Conservation (phyloP, 2,797 vertebrate genomes). For the Trichosurus vulpecula region DNA sequence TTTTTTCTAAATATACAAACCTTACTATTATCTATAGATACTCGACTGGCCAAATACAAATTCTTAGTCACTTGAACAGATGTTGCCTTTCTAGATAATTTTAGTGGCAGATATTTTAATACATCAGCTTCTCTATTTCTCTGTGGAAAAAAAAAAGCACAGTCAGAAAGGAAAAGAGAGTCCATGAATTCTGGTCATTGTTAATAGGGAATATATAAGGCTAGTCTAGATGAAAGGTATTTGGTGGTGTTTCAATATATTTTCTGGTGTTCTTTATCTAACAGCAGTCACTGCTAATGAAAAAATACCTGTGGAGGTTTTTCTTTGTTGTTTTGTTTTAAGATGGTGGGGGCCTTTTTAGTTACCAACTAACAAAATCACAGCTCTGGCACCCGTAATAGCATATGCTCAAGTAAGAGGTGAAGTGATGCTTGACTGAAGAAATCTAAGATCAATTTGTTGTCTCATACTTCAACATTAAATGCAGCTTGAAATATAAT, state of each 20-base stretch:
- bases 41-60: conserved; percentile 25
- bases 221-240: not conserved
- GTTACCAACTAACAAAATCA: conserved; percentile 9
- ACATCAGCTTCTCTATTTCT: not conserved
- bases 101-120: conserved; percentile 38
- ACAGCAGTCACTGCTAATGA: conserved; percentile 41
- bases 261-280: conserved; percentile 34
- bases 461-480: conserved; percentile 68
- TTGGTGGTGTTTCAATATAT: not conserved
- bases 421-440: conserved; percentile 74
- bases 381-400: not conserved
- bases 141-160: not conserved
- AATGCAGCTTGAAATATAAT: conserved; percentile 58
- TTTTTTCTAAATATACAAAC: not conserved
- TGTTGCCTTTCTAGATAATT: conserved; percentile 39
- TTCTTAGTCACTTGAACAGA: conserved; percentile 6
- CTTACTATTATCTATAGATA: conserved; percentile 8
- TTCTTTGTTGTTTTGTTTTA: conserved; percentile 63
- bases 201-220: not conserved
- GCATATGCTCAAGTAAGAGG: conserved; percentile 69
- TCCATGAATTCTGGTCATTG: not conserved
- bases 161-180: not conserved
- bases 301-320: not conserved
- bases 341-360: conserved; percentile 11
- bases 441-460: conserved; percentile 74